Percentiles rank a stretch among this genome's conserved stretches.
Evolutionary conservation across 2,113 vertebrate genomes (phyloP).

Genomic region (Manacus vitellinus): DNA sequence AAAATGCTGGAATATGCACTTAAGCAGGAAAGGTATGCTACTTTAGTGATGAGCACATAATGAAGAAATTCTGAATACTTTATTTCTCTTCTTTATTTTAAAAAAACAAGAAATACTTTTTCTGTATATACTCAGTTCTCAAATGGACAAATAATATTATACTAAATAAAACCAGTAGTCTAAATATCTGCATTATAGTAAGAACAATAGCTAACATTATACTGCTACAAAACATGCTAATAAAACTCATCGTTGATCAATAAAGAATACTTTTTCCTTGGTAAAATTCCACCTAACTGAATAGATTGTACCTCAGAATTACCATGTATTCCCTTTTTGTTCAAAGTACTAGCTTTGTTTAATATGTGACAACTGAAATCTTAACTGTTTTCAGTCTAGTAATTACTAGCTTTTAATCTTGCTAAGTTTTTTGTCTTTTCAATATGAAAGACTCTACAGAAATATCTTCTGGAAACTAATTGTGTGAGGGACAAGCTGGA

Average conservation of each 20-base stretch:
- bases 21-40: slow-evolving; percentile 84
- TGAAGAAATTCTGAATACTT: neutral
- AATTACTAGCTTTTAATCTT: neutral
- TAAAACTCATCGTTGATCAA: neutral
- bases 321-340: neutral
- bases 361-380: neutral
- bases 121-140: neutral
- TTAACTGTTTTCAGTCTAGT: neutral
- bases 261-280: neutral
- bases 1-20: slow-evolving; percentile 89
- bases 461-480: neutral
- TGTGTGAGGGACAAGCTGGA: neutral
- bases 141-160: neutral
- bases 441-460: neutral
- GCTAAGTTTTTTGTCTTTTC: neutral
- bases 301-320: neutral
- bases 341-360: neutral
- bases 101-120: neutral
- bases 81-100: neutral
- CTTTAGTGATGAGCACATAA: neutral
- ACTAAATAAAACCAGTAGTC: neutral
- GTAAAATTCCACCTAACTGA: neutral
- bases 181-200: neutral
- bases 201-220: neutral
- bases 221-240: neutral